Evolutionary conservation across 2,888 invertebrate species (phyloP).

Genomic region (Lomographa bimaculata): DNA sequence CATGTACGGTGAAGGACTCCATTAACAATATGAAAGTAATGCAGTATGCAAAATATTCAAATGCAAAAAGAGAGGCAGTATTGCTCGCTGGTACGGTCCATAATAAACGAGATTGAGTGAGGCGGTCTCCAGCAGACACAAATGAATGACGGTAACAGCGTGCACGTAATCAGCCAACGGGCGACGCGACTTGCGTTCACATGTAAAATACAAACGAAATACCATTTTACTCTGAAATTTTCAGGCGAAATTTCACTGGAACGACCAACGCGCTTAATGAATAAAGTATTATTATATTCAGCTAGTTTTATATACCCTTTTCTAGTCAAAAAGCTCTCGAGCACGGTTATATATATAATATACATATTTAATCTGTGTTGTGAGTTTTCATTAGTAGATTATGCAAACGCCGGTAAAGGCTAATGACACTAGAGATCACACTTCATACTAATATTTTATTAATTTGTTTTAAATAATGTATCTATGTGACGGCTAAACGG

Average conservation of each 20-base stretch:
- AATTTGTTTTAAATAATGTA: no score
- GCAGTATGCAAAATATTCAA: constrained; percentile 64
- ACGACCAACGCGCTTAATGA: constrained; percentile 37
- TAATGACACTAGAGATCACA: no score
- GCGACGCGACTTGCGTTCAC: constrained; percentile 66
- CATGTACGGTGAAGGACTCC: constrained; percentile 44
- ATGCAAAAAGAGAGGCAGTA: constrained; percentile 66
- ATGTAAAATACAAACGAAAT: constrained; percentile 68
- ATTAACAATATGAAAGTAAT: constrained; percentile 64
- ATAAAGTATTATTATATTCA: constrained; percentile 39
- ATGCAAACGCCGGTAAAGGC: no score
- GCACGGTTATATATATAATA: no score
- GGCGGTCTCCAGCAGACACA: constrained; percentile 66
- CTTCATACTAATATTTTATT: no score
- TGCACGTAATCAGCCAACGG: constrained; percentile 73
- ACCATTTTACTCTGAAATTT: constrained; percentile 51
- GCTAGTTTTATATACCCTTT: constrained; percentile 36
- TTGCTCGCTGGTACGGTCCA: constrained; percentile 63
- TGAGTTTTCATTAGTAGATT: no score
- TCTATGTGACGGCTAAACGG: no score
- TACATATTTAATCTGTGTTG: no score
- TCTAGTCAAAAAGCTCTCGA: constrained; percentile 3
- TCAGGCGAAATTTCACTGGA: constrained; percentile 42
- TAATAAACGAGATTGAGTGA: constrained; percentile 80
- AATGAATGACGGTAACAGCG: constrained; percentile 76